These are phyloP conservation scores for Dolomedes plantarius DNA, from an alignment of 2,888 invertebrate genomes.

Conservation along the genomic window DNA sequence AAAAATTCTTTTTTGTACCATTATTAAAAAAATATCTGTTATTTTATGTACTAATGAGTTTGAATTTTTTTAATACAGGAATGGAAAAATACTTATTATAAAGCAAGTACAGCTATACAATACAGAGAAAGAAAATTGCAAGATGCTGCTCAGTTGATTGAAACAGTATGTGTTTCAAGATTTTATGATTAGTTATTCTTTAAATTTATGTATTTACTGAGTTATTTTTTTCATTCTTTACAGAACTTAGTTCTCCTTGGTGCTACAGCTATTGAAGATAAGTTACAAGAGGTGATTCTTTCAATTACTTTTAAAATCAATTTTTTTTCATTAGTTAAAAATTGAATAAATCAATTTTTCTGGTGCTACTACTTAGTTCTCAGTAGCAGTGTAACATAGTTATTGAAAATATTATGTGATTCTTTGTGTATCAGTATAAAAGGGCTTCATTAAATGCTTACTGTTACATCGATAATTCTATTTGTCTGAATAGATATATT, in stretches of 20 bases:
- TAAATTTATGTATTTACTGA: background rate
- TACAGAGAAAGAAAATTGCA: slow-evolving; percentile 92
- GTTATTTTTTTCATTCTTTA: slow-evolving; percentile 7
- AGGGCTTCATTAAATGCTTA: too few species aligned
- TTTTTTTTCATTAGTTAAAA: too few species aligned
- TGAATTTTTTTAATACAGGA: slow-evolving; percentile 78
- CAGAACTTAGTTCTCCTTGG: slow-evolving; percentile 88
- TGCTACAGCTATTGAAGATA: slow-evolving; percentile 98
- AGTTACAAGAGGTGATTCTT: slow-evolving; percentile 85
- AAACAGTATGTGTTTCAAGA: slow-evolving; percentile 79
- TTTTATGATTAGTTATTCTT: background rate
- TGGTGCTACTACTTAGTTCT: too few species aligned
- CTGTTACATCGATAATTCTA: too few species aligned
- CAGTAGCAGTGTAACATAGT: too few species aligned
- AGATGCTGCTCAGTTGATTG: slow-evolving; percentile 94
- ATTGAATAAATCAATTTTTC: too few species aligned
- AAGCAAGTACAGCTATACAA: slow-evolving; percentile 88
- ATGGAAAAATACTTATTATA: slow-evolving; percentile 91
- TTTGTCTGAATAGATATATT: too few species aligned
- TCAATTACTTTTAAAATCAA: background rate
- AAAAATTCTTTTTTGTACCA: background rate
- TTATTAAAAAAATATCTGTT: background rate
- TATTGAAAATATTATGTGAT: too few species aligned
- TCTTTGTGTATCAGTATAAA: too few species aligned
- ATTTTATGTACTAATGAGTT: background rate